phyloP scores from a whole-genome alignment of 2,797 vertebrate species.

The Tenualosa thibaudeaui region DNA sequence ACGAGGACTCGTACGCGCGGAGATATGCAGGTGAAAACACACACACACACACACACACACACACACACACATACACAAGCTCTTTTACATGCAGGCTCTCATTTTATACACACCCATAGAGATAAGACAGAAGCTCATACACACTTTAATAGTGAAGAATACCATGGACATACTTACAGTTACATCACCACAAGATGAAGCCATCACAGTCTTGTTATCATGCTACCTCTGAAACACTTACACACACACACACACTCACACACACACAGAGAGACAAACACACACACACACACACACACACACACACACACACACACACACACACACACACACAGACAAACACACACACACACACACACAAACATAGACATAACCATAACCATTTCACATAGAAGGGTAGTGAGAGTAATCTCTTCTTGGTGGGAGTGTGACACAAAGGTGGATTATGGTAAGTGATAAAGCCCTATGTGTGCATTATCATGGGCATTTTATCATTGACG shows the following conservation, averaged over 20 bases:
- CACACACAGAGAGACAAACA: neutral
- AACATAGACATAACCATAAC: no score
- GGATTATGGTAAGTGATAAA: neutral
- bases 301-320: neutral
- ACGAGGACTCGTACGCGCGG: slow-evolving; percentile 87
- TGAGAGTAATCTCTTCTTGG: neutral
- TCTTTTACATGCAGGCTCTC: neutral
- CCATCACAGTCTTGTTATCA: no score
- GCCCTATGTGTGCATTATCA: neutral
- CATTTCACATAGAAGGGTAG: no score
- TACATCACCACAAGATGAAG: no score
- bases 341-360: no score
- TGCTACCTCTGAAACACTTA: neutral
- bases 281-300: neutral
- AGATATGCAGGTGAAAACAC: slow-evolving; percentile 87
- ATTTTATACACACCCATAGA: neutral
- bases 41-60: slow-evolving; percentile 27
- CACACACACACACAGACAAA: neutral
- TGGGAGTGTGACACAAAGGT: neutral
- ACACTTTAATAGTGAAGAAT: slow-evolving; percentile 53
- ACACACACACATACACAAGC: slow-evolving; percentile 20
- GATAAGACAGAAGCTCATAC: neutral
- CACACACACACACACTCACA: neutral
- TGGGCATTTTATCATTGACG: no score
- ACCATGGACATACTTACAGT: neutral